Conservation (phyloP, 2,797 vertebrate species). For the Simalia tracyae region DNA sequence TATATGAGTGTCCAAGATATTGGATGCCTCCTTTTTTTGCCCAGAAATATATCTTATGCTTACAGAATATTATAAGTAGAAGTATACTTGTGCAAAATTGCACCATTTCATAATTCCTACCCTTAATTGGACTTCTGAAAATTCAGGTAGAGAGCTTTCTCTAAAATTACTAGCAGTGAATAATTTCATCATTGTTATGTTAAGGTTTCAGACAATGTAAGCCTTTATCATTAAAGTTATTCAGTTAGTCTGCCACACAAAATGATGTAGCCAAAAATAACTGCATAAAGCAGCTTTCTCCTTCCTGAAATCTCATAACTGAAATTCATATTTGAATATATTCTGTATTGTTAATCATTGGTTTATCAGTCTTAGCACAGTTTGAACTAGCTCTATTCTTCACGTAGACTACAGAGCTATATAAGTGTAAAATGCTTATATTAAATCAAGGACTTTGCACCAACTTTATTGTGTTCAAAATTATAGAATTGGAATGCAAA, state of each 20-base stretch:
- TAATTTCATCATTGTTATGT: not conserved
- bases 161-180: slow-evolving; percentile 9
- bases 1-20: not conserved
- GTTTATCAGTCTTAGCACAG: not conserved
- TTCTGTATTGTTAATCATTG: not conserved
- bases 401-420: not conserved
- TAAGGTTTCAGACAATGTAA: slow-evolving; percentile 20
- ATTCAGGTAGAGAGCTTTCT: not conserved
- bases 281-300: not conserved
- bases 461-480: not conserved
- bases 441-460: not conserved
- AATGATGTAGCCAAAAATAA: slow-evolving; percentile 5
- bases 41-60: not conserved
- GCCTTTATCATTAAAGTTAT: not conserved
- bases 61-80: not conserved
- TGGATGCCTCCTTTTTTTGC: not conserved
- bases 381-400: not conserved
- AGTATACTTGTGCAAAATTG: slow-evolving; percentile 9
- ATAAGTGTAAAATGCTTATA: slow-evolving; percentile 5
- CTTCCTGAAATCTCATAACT: slow-evolving; percentile 13
- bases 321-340: not conserved
- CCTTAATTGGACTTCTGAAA: not conserved
- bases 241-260: not conserved
- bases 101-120: slow-evolving; percentile 19
- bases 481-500: not conserved